A percentile compares a stretch with the other conserved stretches of the same genome.
These are phyloP conservation scores for Ophiothrix spiculata DNA, from an alignment of 35 echinoderm and acorn worm genomes.

Conservation along the genomic window DNA sequence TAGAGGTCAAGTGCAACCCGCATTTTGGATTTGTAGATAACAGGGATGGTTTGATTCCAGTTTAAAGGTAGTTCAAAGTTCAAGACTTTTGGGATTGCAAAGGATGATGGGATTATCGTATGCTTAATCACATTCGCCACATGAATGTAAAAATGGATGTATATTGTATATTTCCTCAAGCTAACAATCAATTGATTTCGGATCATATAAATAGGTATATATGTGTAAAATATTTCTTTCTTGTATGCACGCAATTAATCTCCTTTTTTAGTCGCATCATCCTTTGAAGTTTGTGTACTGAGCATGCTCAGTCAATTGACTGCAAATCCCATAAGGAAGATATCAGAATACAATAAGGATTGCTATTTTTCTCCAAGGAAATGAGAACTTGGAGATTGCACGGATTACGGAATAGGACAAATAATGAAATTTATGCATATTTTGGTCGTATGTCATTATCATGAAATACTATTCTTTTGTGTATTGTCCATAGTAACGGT, in stretches of 20 bases:
- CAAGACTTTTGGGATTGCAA: too few species aligned
- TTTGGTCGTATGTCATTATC: background rate
- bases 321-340: too few species aligned
- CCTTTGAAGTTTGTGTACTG: background rate
- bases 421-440: background rate
- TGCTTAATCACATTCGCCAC: background rate
- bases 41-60: too few species aligned
- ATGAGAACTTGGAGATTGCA: too few species aligned
- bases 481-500: background rate
- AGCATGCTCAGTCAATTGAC: slow-evolving; percentile 6
- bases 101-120: background rate
- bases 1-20: too few species aligned
- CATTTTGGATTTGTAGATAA: too few species aligned
- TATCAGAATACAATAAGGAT: too few species aligned
- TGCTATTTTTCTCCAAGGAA: too few species aligned
- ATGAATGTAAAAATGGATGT: background rate
- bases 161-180: background rate
- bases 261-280: background rate
- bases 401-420: too few species aligned
- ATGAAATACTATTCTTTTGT: background rate
- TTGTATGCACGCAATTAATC: background rate
- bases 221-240: background rate
- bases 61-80: too few species aligned
- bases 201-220: slow-evolving; percentile 1
- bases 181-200: background rate